phyloP scores from a whole-genome alignment of 2,888 invertebrate genomes.

The Cheiracanthium punctorium region DNA sequence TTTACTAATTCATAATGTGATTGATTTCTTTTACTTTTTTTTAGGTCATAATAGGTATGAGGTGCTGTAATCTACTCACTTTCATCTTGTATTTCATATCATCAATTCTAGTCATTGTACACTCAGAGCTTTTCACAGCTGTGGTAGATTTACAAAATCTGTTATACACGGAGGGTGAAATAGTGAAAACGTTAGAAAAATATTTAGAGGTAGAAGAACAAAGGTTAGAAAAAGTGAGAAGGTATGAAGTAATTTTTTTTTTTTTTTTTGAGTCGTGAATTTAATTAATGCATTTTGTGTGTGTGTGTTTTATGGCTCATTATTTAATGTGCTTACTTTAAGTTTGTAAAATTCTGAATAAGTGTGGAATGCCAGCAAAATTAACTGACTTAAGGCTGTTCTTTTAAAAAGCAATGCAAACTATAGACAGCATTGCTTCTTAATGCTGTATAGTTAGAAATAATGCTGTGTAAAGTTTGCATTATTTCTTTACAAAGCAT shows the following conservation, averaged over 20 bases:
- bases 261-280: too few species aligned
- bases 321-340: too few species aligned
- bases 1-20: too few species aligned
- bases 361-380: too few species aligned
- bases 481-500: too few species aligned
- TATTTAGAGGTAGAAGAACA: slow-evolving; percentile 90
- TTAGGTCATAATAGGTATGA: neutral
- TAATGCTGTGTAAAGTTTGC: too few species aligned
- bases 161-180: slow-evolving; percentile 90
- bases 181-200: slow-evolving; percentile 88
- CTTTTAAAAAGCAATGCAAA: too few species aligned
- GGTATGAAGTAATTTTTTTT: slow-evolving; percentile 79
- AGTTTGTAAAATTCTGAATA: too few species aligned
- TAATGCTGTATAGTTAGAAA: too few species aligned
- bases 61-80: neutral
- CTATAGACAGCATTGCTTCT: too few species aligned
- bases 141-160: slow-evolving; percentile 94
- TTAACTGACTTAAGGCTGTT: too few species aligned
- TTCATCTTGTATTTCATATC: neutral
- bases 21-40: neutral
- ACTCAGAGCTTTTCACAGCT: slow-evolving; percentile 91
- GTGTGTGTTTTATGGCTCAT: too few species aligned
- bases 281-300: neutral
- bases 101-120: neutral
- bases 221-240: slow-evolving; percentile 85